These are phyloP conservation scores for Orthosia incerta DNA, from an alignment of 2,888 invertebrate genomes.

Conservation along the genomic window DNA sequence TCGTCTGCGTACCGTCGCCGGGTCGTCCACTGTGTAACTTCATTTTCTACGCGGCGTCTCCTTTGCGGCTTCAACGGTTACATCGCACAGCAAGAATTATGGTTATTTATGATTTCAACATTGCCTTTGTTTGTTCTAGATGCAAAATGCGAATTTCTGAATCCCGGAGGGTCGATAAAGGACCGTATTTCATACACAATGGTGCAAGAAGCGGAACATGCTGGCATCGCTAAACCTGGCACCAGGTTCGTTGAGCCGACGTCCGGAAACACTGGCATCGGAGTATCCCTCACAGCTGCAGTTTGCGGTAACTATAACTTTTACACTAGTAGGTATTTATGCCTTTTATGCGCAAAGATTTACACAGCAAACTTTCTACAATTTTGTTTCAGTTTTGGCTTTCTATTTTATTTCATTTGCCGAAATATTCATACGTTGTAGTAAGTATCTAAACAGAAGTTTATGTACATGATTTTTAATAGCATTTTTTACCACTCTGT, in stretches of 20 bases:
- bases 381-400: background rate
- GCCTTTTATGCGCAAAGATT: background rate
- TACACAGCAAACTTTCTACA: background rate
- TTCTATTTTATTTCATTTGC: background rate
- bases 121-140: slow-evolving; percentile 88
- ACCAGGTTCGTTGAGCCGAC: slow-evolving; percentile 97
- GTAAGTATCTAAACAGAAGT: background rate
- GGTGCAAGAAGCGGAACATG: slow-evolving; percentile 97
- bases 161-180: slow-evolving; percentile 98
- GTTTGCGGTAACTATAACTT: slow-evolving; percentile 84
- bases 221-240: slow-evolving; percentile 95
- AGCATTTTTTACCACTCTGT: background rate
- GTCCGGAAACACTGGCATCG: slow-evolving; percentile 96
- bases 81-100: background rate
- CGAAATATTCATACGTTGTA: background rate
- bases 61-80: background rate
- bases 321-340: background rate
- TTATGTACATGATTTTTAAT: too few relatives aligned
- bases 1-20: background rate
- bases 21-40: too few relatives aligned
- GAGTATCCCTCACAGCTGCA: slow-evolving; percentile 97
- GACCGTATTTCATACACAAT: slow-evolving; percentile 97
- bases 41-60: background rate
- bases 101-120: background rate
- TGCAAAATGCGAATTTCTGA: slow-evolving; percentile 98